Evolutionary conservation across 92 coral and sea anemone genomes (phyloP).

Genomic region (Epizoanthus illoricatus): DNA sequence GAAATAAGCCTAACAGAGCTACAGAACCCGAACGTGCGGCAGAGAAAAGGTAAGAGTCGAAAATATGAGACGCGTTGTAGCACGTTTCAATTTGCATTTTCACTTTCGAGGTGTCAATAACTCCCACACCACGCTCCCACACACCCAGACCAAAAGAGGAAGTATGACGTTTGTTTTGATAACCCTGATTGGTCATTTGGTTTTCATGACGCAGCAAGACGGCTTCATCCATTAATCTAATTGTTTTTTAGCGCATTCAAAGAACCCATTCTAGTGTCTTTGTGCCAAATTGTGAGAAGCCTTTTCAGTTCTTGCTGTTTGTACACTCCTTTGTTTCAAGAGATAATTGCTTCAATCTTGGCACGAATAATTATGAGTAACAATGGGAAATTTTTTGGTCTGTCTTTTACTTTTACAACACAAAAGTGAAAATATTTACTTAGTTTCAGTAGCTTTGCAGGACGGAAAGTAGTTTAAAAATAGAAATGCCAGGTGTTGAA

Average conservation of each 20-base stretch:
- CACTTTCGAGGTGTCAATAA: constrained; percentile 23
- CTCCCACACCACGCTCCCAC: constrained; percentile 11
- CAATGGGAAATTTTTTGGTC: not conserved
- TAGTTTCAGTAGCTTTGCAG: not conserved
- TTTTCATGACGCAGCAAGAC: constrained; percentile 12
- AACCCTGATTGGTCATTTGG: constrained; percentile 11
- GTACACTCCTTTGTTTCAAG: too few species aligned
- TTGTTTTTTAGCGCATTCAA: not conserved
- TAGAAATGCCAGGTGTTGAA: constrained; percentile 6
- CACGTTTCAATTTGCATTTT: constrained; percentile 42
- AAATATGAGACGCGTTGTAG: constrained; percentile 18
- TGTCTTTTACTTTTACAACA: not conserved
- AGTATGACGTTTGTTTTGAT: constrained; percentile 1
- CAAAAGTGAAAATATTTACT: not conserved
- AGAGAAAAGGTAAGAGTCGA: constrained; percentile 17
- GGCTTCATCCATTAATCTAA: not conserved
- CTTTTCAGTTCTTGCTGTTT: not conserved
- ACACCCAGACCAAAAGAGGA: constrained; percentile 19
- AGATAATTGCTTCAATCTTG: not conserved
- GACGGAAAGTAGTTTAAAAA: not conserved
- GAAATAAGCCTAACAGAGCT: not conserved
- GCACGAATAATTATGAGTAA: not conserved
- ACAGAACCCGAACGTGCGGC: not conserved
- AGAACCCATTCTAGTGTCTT: not conserved
- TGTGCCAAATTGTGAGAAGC: not conserved